Base-by-base conservation (phyloP, 1,140 invertebrate genomes). In the Elymnias hypermnestra region DNA sequence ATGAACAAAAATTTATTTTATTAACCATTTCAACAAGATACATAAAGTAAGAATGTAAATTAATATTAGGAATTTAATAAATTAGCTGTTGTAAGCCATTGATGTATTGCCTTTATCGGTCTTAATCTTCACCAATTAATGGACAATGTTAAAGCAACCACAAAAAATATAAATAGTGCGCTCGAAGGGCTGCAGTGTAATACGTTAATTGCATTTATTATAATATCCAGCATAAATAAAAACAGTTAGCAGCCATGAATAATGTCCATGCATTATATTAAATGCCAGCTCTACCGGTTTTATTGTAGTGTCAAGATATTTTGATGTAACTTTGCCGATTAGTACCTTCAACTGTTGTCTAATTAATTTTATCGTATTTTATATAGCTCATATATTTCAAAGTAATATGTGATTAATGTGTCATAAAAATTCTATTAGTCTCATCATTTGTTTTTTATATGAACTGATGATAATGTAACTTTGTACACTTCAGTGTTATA, bases 171-270 rank as follows among this genome's bases (percentile, higher is more conserved):
- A 54, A 42, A 50, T 22, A 53, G 53, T 35, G 35, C 29, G 33
- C 36, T 54, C 49, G 49, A 35, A 56, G 60, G 61, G 54, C 51
- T 54, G 39, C 41, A 37, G 40, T 43, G 44, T 61, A 62, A 63
- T 48, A 57, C 42, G 42, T 53, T 72, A 63, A 70, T 66, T 68
- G 57, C 61, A 46, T 61, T 63, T 66, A 65, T 65, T 68, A 61
- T 63, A 56, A 21, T 58, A 52, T 41, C 39, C n/a, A n/a, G 51
- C 44, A 45, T 52, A 40, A 53, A 68, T 31, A 57, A 70, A 62
- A 65, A 63, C 55, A 62, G 57, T 62, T 58, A 67, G 47, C 25
- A 15, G 35, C 38, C 49, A 58, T 66, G 52, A 63, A 64, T 69
- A 58, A 67, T 67, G 48, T 53, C 26, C 35, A 46, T 52, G 48